Base-by-base conservation (phyloP, 2,888 invertebrate genomes). In the Chydorus sphaericus region DNA sequence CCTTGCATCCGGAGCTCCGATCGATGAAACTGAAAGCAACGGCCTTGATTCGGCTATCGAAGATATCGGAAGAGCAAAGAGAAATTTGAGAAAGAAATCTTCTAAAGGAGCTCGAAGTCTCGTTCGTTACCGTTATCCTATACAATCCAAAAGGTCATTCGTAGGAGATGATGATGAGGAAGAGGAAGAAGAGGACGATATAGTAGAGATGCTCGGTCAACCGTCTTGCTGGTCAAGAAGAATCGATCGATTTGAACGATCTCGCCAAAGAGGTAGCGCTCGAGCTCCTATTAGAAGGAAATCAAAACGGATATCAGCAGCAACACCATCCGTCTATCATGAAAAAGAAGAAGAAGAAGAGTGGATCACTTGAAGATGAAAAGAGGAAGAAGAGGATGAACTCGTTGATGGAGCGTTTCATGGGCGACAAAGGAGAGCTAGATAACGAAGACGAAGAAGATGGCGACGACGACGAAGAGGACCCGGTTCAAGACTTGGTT, bases 21-120 rank as follows among this genome's bases (percentile, higher is more conserved):
- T 37, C 11, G 26, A 31, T 29, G 48, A 55, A n/a, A 33, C 29
- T n/a, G 48, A 31, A 11, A 14, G 23, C 11, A 33, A 31, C 33
- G 39, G 30, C 49, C 26, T 55, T n/a, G 49, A 30, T 20, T n/a
- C 55, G 20, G 55, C 55, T 37, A 38, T 55, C 16, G 48, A 55
- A 26, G 55, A 48, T n/a, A 33, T 55, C 8, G 33, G 20, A 33
- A 23, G 48, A n/a, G 55, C 49, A 11, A 37, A 39, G 11, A 16
- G 55, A 10, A 49, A 49, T n/a, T 33, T 36, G 7, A 48, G 49
- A n/a, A 48, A 48, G 23, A 36, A 7, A 31, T 33, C 52, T 14
- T 49, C 55, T 28, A 26, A n/a, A 20, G 33, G 36, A 10, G 20
- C 49, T 7, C 29, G 48, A 8, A 26, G 55, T 26, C 36, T 48